phyloP scores from a whole-genome alignment of 2,888 invertebrate genomes.

The Dicyrtomina minuta region DNA sequence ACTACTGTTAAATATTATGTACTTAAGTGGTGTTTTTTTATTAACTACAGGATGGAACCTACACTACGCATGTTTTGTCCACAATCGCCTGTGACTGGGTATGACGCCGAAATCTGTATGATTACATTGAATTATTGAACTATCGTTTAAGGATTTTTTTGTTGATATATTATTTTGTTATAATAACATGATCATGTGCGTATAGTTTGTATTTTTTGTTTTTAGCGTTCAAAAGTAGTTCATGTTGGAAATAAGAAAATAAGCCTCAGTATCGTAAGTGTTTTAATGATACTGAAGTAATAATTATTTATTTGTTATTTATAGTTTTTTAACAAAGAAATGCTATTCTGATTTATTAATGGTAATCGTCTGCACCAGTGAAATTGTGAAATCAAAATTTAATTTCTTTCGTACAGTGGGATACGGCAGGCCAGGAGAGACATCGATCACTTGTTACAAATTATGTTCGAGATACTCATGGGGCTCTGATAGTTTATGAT shows the following conservation, averaged over 20 bases:
- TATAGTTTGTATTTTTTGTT: slow-evolving; percentile 1
- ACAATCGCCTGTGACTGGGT: slow-evolving; percentile 51
- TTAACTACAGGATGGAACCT: slow-evolving; percentile 47
- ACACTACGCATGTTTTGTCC: slow-evolving; percentile 43
- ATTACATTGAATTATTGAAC: no score
- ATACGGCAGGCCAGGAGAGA: slow-evolving; percentile 50
- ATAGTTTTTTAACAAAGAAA: no score
- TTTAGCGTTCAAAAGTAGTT: slow-evolving; percentile 43
- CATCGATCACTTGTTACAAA: slow-evolving; percentile 49
- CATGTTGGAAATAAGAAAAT: slow-evolving; percentile 47
- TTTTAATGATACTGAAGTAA: slow-evolving; percentile 15
- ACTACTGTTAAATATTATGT: no score
- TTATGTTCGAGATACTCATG: slow-evolving; percentile 49
- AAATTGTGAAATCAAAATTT: no score
- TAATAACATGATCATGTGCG: no score
- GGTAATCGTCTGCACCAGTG: no score
- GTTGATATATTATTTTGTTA: background rate
- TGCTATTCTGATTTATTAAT: no score
- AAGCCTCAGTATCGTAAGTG: slow-evolving; percentile 44
- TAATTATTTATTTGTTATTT: background rate
- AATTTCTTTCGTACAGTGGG: slow-evolving; percentile 40
- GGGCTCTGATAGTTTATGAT: slow-evolving; percentile 48
- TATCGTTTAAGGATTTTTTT: no score
- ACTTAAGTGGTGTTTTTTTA: no score
- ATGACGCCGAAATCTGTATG: no score